Percentiles rank a stretch among this genome's conserved stretches.
These are phyloP conservation scores for Tenodera sinensis DNA, from an alignment of 2,888 invertebrate genomes.

Conservation along the genomic window DNA sequence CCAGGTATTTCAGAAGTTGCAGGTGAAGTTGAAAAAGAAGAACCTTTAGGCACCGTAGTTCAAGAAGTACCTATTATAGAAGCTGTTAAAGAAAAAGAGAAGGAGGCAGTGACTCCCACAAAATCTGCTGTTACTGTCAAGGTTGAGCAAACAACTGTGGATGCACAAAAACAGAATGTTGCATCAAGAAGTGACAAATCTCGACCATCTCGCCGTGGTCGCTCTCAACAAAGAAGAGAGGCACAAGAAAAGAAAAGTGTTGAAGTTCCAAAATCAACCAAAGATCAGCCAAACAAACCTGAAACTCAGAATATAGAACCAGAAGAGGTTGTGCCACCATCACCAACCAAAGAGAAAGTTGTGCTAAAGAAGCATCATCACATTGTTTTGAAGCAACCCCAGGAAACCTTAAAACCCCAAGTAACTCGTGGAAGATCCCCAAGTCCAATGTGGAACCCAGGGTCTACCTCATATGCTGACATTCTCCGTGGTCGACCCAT, in stretches of 20 bases:
- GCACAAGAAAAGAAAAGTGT: constrained; percentile 25
- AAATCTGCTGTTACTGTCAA: background rate
- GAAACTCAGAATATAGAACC: background rate
- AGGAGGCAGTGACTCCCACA: background rate
- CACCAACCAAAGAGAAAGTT: constrained; percentile 14
- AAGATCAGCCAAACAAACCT: background rate
- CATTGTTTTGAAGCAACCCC: constrained; percentile 20
- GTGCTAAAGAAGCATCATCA: constrained; percentile 20
- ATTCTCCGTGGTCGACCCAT: constrained; percentile 59
- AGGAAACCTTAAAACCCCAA: constrained; percentile 37
- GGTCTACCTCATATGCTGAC: constrained; percentile 74
- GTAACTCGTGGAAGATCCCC: constrained; percentile 53
- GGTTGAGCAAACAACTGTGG: background rate
- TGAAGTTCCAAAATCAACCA: constrained; percentile 3
- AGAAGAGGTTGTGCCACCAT: background rate
- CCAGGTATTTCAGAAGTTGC: background rate
- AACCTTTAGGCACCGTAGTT: background rate
- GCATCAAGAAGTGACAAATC: constrained; percentile 43
- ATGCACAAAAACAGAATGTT: constrained; percentile 40
- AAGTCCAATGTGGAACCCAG: constrained; percentile 71
- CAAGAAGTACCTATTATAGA: background rate
- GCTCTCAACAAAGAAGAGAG: constrained; percentile 49
- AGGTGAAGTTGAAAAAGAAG: background rate
- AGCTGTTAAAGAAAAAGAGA: background rate
- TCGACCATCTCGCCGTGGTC: constrained; percentile 48